Conservation (phyloP, 2,113 vertebrate species). For the Nothoprocta pentlandii region DNA sequence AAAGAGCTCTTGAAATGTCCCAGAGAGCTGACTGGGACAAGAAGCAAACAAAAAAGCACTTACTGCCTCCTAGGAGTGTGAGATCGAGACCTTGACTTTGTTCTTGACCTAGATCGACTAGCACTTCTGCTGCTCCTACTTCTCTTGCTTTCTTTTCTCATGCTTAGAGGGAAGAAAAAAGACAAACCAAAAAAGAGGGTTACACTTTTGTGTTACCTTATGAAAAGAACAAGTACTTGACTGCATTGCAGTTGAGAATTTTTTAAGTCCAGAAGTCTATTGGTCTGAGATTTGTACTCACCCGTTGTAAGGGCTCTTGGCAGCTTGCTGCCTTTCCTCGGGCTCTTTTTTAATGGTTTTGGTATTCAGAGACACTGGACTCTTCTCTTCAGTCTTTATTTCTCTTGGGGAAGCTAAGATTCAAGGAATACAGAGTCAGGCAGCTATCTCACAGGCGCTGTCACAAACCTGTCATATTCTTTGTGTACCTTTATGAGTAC, state of each 20-base stretch:
- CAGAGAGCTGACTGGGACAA: fast-evolving
- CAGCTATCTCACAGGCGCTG: neutral
- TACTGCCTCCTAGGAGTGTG: constrained; percentile 92
- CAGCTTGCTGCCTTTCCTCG: constrained; percentile 87
- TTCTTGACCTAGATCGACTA: constrained; percentile 89
- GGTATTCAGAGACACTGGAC: constrained; percentile 83
- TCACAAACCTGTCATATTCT: fast-evolving
- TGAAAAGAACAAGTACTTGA: neutral
- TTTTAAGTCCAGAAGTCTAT: fast-evolving
- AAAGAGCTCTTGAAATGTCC: neutral
- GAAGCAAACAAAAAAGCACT: constrained; percentile 55
- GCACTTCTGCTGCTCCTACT: constrained; percentile 91
- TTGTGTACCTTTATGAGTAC: neutral
- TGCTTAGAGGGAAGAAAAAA: constrained; percentile 57
- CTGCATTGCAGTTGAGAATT: fast-evolving
- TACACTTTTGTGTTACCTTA: neutral
- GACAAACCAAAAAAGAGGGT: neutral
- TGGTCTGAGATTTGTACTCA: constrained; percentile 50
- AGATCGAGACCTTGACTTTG: constrained; percentile 90
- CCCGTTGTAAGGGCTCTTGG: constrained; percentile 98
- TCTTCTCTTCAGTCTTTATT: constrained; percentile 91
- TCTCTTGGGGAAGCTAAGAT: constrained; percentile 89
- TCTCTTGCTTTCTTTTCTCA: constrained; percentile 93
- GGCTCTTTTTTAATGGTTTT: constrained; percentile 92
- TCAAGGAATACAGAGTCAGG: neutral